Conservation (phyloP, 2,113 vertebrate species). For the Triplophysa dalaica region DNA sequence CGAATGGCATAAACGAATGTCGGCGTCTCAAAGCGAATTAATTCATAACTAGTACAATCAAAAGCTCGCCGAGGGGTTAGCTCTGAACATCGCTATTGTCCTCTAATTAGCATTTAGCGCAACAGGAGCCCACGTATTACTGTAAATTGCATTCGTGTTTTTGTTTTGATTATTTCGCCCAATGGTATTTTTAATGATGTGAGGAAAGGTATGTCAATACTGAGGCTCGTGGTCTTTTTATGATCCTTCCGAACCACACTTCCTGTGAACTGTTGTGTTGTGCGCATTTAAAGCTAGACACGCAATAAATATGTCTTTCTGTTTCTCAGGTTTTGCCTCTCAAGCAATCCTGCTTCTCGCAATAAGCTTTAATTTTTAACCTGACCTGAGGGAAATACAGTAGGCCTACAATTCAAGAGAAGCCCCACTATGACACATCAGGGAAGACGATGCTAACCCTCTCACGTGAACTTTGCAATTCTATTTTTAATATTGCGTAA, state of each 20-base stretch:
- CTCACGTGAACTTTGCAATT: constrained; percentile 5
- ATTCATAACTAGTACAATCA: constrained; percentile 24
- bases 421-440: neutral
- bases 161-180: constrained; percentile 27
- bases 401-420: neutral
- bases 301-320: constrained; percentile 2
- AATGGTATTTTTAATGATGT: constrained; percentile 2
- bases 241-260: too few species aligned
- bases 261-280: too few species aligned
- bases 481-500: neutral
- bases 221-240: too few species aligned
- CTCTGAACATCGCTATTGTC: neutral
- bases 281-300: neutral
- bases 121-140: constrained; percentile 6
- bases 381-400: neutral
- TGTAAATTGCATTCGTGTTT: constrained; percentile 36
- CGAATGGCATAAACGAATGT: neutral
- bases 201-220: too few species aligned
- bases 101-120: neutral
- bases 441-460: neutral
- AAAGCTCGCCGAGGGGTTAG: constrained; percentile 29
- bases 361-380: constrained; percentile 5
- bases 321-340: constrained; percentile 2
- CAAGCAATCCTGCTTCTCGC: neutral
- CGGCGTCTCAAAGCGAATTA: constrained; percentile 28